Base-by-base conservation (phyloP, 64 coral and sea anemone genomes). In the Stichodactyla mertensii region DNA sequence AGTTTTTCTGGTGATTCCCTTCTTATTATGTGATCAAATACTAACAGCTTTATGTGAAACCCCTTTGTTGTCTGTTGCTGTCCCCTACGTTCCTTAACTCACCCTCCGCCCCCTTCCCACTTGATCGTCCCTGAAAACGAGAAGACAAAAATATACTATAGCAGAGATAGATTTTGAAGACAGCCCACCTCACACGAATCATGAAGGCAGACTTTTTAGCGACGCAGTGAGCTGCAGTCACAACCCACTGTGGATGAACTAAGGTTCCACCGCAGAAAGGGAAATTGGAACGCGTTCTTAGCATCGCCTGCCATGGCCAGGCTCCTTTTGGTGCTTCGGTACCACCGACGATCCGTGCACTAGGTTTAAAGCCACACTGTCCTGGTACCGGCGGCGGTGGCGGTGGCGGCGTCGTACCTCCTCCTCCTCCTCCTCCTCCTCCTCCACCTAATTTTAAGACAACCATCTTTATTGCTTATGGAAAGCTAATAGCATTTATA, bases 211-310 rank as follows among this genome's bases (percentile, higher is more conserved):
- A 53, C 19, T 80, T 57, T 83, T 80, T 85, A 6, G n/a, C 19
- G 10, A 85, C 82, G 78, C 91, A 92, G 69, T 92, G 91, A 54
- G 91, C 91, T 22, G 91, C 91, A 52, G 91, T 89, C n/a, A 93
- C 87, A 52, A 93, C 83, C 91, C 91, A 93, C 4, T 80, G 83
- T 2, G 83, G 83, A 86, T 67, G 77, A 45, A 93, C 83, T 15
- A 89, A 80, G 20, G 91, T 93, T 15, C 91, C 91, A 18, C 91
- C 91, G 52, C 91, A 93, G 87, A 71, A 93, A 5, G 87, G n/a
- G 58, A 93, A 93, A 52, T 87, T 87, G 10, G n/a, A 61, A 26
- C 13, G 64, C 7, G 91, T 86, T 19, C 82, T 89, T 52, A 93
- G 6, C 61, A 85, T 82, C 0, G 87, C 91, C 64, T 93, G 91